Conservation (phyloP, 1,140 invertebrate species). For the Drosophila kohkoa region DNA sequence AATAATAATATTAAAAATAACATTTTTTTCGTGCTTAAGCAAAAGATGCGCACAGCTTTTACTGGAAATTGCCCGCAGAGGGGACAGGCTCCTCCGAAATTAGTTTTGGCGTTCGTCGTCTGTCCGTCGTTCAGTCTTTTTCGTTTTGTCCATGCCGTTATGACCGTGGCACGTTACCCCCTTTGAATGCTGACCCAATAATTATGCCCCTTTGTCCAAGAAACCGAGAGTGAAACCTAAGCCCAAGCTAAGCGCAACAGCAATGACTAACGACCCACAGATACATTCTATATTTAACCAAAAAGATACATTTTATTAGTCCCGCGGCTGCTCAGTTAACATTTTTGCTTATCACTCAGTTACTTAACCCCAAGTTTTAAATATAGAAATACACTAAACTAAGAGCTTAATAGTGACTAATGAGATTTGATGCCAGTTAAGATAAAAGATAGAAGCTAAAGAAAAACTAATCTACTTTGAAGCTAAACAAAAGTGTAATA, state of each 20-base stretch:
- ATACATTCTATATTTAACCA: slow-evolving; percentile 48
- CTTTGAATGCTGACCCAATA: slow-evolving; percentile 72
- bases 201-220: slow-evolving; percentile 64
- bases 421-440: neutral
- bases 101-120: slow-evolving; percentile 65
- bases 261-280: slow-evolving; percentile 3
- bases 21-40: slow-evolving; percentile 12
- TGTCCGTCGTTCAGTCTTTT: slow-evolving; percentile 8
- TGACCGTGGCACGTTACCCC: slow-evolving; percentile 51
- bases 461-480: neutral
- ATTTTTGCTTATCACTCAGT: slow-evolving; percentile 74
- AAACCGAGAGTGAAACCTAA: slow-evolving; percentile 78
- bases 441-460: neutral
- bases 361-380: slow-evolving; percentile 42
- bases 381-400: slow-evolving; percentile 48
- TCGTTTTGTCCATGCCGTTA: slow-evolving; percentile 1
- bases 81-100: slow-evolving; percentile 62
- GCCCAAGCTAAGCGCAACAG: neutral
- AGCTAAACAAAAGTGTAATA: neutral
- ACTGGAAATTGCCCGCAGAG: slow-evolving; percentile 74
- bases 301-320: slow-evolving; percentile 51
- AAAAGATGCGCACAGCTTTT: slow-evolving; percentile 58
- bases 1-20: slow-evolving; percentile 29
- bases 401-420: neutral
- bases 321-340: slow-evolving; percentile 47